Evolutionary conservation across 2,797 vertebrate species (phyloP), one percentile per base, ranked within the genome.

Genomic region (Sandelia bainsii): DNA sequence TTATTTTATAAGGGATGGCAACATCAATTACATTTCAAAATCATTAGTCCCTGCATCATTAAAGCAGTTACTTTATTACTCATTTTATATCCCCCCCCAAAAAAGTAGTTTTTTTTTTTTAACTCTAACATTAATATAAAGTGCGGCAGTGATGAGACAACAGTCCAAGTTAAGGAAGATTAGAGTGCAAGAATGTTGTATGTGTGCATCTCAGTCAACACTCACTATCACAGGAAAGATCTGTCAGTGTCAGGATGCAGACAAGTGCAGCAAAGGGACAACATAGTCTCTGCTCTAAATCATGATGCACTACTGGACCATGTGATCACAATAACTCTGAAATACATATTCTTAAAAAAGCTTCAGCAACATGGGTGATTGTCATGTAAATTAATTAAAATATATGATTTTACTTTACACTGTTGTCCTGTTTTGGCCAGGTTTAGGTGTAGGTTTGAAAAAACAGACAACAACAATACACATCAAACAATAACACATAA

Each of bases 141-240:
- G 93, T 93, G 93, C 93, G 79, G 84, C 89, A 93, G 93, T 92
- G 91, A 85, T 70, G 78, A 80, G 65, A 80, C 64, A 90, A 89
- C 75, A 87, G 87, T 88, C 73, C 6, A 14, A 64, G 74, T 75
- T 82, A 42, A 74, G 42, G 34, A 82, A 71, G 59, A 65, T 75
- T 25, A 73, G 72, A 82, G 89, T 83, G 83, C 85, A 88, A 78
- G 45, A 80, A 70, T 52, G 22, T 77, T 62, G 14, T 25, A 16
- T 0, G 19, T 1, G 29, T 72, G 60, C 40, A 45, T 67, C 77
- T 74, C 70, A 60, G 13, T 69, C 2, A 32, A 29, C 34, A 37
- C 34, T 64, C 57, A 8, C 14, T 8, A 29, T 61, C 57, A 75
- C 58, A 81, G 52, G 13, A 73, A 4, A 22, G 48, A 69, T 29